Conservation (phyloP, 2,888 invertebrate species). For the Periphyllus acericola region DNA sequence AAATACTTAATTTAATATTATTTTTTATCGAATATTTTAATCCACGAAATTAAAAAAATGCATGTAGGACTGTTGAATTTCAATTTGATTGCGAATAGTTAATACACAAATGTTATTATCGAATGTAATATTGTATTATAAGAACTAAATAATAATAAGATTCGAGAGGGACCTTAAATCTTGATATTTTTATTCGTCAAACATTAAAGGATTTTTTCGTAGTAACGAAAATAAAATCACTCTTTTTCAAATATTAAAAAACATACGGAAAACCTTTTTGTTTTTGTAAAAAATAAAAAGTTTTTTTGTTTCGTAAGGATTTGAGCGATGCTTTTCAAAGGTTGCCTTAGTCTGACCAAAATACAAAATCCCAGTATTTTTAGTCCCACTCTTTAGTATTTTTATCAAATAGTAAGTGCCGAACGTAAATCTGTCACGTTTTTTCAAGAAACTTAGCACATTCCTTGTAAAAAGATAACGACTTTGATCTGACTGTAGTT, state of each 20-base stretch:
- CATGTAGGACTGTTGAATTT: too few relatives aligned
- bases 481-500: background rate
- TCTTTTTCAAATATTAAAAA: background rate
- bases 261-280: background rate
- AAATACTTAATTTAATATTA: background rate
- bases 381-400: background rate
- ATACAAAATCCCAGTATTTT: background rate
- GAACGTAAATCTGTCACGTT: conserved; percentile 18
- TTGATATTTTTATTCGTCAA: background rate
- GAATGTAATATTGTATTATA: too few relatives aligned
- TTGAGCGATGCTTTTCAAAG: background rate
- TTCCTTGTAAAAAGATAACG: background rate
- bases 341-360: background rate
- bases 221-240: background rate
- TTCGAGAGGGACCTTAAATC: too few relatives aligned
- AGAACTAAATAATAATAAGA: too few relatives aligned
- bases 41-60: too few relatives aligned
- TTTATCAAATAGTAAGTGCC: background rate
- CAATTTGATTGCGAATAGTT: too few relatives aligned
- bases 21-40: too few relatives aligned
- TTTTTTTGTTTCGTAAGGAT: background rate
- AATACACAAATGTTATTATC: too few relatives aligned
- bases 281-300: background rate
- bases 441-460: background rate
- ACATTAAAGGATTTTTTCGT: background rate